These are phyloP conservation scores for Phasia obesa DNA, from an alignment of 2,888 invertebrate species.

Conservation along the genomic window DNA sequence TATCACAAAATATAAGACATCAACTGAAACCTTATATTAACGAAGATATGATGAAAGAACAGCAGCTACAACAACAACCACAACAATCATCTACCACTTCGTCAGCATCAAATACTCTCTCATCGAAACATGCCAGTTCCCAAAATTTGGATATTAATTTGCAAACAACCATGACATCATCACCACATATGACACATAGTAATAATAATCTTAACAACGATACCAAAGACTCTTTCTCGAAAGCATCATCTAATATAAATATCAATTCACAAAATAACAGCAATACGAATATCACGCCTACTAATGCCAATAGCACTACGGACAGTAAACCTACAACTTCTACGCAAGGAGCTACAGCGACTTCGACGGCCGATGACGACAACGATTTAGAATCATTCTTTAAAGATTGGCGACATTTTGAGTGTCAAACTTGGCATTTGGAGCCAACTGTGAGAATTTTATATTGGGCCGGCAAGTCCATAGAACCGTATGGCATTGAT, in stretches of 20 bases:
- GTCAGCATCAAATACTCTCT: conserved; percentile 67
- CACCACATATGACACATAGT: conserved; percentile 62
- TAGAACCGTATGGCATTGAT: conserved; percentile 99
- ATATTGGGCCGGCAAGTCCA: conserved; percentile 97
- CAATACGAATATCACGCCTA: conserved; percentile 55
- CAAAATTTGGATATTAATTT: conserved; percentile 64
- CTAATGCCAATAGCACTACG: conserved; percentile 41
- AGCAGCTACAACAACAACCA: conserved; percentile 65
- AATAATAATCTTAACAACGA: conserved; percentile 69
- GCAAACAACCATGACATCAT: conserved; percentile 54
- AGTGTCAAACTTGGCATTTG: conserved; percentile 97
- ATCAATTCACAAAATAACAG: conserved; percentile 53
- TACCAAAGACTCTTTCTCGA: conserved; percentile 66
- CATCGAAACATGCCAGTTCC: conserved; percentile 68
- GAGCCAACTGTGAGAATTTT: conserved; percentile 94
- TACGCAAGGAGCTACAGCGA: conserved; percentile 3
- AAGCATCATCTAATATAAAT: conserved; percentile 64
- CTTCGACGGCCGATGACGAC: conserved; percentile 18
- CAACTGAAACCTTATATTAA: conserved; percentile 78
- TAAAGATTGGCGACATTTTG: conserved; percentile 94
- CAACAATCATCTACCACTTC: conserved; percentile 52
- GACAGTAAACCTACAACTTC: conserved; percentile 49
- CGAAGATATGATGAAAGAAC: conserved; percentile 79
- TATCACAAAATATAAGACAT: conserved; percentile 78
- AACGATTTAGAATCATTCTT: conserved; percentile 86